Percentiles rank a stretch among this genome's conserved stretches.
Evolutionary conservation across 2,888 invertebrate species (phyloP).

Genomic region (Athalia rosae): DNA sequence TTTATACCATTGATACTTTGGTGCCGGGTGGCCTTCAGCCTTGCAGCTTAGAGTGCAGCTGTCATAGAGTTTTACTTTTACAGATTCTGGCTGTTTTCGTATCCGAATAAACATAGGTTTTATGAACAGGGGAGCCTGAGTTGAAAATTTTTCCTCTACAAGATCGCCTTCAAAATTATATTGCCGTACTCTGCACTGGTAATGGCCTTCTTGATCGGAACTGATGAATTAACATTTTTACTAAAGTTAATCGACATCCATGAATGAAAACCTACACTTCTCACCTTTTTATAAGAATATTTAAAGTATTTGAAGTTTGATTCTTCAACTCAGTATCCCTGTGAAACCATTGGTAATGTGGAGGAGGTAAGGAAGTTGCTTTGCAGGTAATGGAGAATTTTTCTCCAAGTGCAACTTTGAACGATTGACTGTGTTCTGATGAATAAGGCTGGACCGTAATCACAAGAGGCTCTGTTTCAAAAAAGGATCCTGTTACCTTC

Average conservation of each 20-base stretch:
- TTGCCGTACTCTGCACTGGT: constrained; percentile 61
- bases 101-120: constrained; percentile 57
- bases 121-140: constrained; percentile 56
- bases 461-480: constrained; percentile 57
- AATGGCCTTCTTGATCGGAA: constrained; percentile 59
- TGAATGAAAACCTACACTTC: neutral
- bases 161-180: constrained; percentile 54
- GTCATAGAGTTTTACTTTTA: constrained; percentile 59
- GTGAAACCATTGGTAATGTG: constrained; percentile 65
- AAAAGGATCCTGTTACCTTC: neutral
- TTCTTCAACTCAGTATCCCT: constrained; percentile 55
- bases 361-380: constrained; percentile 66
- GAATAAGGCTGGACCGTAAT: constrained; percentile 62
- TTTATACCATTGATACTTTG: constrained; percentile 65
- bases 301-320: constrained; percentile 56
- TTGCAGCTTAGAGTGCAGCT: constrained; percentile 57
- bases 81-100: constrained; percentile 58
- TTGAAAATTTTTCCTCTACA: constrained; percentile 53
- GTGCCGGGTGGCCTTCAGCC: constrained; percentile 59
- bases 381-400: constrained; percentile 58
- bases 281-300: constrained; percentile 58
- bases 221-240: constrained; percentile 49
- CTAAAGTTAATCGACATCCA: neutral
- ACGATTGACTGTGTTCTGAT: constrained; percentile 44
- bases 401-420: constrained; percentile 54